Evolutionary conservation across 2,113 vertebrate species (phyloP).

Genomic region (Eudyptes chrysolophus): DNA sequence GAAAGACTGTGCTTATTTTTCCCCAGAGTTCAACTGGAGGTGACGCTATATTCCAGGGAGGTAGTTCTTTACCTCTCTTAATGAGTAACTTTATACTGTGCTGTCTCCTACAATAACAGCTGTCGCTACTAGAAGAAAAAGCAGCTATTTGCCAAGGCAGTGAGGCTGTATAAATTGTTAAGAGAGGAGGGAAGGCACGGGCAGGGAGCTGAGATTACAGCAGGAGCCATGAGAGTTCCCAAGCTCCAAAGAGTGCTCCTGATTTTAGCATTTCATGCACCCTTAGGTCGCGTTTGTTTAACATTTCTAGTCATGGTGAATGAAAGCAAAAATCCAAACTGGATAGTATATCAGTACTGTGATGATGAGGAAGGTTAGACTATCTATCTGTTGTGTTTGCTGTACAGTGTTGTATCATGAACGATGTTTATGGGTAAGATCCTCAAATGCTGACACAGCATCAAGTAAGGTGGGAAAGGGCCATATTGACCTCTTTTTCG

Average conservation of each 20-base stretch:
- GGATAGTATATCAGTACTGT: background rate
- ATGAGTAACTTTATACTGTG: background rate
- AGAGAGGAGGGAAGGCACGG: background rate
- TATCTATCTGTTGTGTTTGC: background rate
- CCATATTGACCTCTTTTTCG: background rate
- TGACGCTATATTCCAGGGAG: background rate
- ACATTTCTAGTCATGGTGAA: background rate
- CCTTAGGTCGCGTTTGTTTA: background rate
- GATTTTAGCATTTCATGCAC: background rate
- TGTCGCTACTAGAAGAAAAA: background rate
- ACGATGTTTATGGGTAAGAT: background rate
- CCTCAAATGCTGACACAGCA: background rate
- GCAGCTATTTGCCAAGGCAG: background rate
- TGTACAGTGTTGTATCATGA: background rate
- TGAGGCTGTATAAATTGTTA: background rate
- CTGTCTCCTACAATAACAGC: conserved; percentile 1
- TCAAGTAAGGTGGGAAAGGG: background rate
- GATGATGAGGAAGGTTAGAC: background rate
- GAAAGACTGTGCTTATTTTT: background rate
- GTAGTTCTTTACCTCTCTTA: background rate
- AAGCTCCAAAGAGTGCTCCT: background rate
- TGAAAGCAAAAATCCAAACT: background rate
- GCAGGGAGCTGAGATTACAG: background rate
- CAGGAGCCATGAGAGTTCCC: background rate
- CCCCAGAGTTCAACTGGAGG: background rate